phyloP scores from a whole-genome alignment of 2,888 invertebrate genomes.

The Xylota sylvarum region DNA sequence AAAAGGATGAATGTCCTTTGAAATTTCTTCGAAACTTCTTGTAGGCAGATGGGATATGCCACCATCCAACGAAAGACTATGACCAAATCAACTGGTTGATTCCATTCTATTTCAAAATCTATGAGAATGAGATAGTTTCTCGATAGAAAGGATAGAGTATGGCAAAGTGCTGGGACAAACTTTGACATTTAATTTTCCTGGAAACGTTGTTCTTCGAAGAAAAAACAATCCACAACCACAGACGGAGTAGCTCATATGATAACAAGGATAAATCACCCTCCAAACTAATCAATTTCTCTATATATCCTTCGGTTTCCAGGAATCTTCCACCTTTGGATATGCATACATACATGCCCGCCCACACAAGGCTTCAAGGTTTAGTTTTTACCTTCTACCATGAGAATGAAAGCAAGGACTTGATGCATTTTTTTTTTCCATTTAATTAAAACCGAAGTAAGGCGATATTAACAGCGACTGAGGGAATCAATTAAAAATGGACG shows the following conservation, averaged over 20 bases:
- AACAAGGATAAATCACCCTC: constrained; percentile 20
- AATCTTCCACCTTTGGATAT: background rate
- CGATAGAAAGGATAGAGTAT: no score
- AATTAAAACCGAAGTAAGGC: constrained; percentile 8
- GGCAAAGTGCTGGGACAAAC: background rate
- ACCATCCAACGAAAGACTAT: no score
- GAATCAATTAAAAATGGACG: background rate
- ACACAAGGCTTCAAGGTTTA: background rate
- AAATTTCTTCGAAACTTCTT: background rate
- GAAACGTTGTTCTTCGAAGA: background rate
- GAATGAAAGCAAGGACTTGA: background rate
- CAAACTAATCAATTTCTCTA: constrained; percentile 10
- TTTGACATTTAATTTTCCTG: background rate
- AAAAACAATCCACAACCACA: background rate
- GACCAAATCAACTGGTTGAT: background rate
- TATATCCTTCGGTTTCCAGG: background rate
- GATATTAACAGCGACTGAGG: background rate
- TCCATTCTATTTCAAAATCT: background rate
- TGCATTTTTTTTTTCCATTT: background rate
- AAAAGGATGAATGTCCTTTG: background rate
- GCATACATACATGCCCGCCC: background rate
- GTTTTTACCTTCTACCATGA: background rate
- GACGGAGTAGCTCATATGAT: background rate
- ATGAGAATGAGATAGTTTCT: no score
- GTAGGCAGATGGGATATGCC: no score